A percentile compares a stretch with the other conserved stretches of the same genome.
phyloP scores from a whole-genome alignment of 2,888 invertebrate species.

The Nematopogon swammerdamellus region DNA sequence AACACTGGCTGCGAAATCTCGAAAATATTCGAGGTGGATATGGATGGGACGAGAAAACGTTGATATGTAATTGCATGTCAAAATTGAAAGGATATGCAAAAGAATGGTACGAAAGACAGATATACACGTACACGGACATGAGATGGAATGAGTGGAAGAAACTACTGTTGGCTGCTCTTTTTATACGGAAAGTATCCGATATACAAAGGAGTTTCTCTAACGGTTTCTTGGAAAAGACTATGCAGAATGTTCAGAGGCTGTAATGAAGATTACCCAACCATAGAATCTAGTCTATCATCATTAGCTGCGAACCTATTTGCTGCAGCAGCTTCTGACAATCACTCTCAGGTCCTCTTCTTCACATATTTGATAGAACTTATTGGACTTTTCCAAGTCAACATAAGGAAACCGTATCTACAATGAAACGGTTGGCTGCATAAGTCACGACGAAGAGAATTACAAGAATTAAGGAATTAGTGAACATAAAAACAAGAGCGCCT shows the following conservation, averaged over 20 bases:
- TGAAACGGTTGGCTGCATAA: too few species aligned
- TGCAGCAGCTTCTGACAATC: too few species aligned
- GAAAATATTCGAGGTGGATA: conserved; percentile 11
- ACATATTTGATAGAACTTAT: too few species aligned
- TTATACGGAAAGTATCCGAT: background rate
- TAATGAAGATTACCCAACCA: too few species aligned
- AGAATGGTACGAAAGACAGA: conserved; percentile 12
- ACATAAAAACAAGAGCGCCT: conserved; percentile 3
- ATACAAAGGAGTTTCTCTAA: too few species aligned
- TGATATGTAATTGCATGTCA: conserved; percentile 12
- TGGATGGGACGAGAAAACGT: conserved; percentile 13
- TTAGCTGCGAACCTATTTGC: too few species aligned
- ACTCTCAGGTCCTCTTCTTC: too few species aligned
- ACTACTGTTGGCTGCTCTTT: conserved; percentile 6
- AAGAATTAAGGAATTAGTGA: conserved; percentile 9
- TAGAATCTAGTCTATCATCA: too few species aligned
- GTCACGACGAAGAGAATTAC: conserved; percentile 8
- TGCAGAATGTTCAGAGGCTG: too few species aligned
- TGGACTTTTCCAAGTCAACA: too few species aligned
- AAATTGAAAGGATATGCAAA: conserved; percentile 13
- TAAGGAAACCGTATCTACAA: too few species aligned
- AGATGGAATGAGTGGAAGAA: conserved; percentile 10
- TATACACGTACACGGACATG: conserved; percentile 7
- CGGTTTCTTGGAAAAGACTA: too few species aligned
- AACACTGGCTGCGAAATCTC: conserved; percentile 13